Evolutionary conservation across 2,113 vertebrate genomes (phyloP).

Genomic region (Diglossa brunneiventris): DNA sequence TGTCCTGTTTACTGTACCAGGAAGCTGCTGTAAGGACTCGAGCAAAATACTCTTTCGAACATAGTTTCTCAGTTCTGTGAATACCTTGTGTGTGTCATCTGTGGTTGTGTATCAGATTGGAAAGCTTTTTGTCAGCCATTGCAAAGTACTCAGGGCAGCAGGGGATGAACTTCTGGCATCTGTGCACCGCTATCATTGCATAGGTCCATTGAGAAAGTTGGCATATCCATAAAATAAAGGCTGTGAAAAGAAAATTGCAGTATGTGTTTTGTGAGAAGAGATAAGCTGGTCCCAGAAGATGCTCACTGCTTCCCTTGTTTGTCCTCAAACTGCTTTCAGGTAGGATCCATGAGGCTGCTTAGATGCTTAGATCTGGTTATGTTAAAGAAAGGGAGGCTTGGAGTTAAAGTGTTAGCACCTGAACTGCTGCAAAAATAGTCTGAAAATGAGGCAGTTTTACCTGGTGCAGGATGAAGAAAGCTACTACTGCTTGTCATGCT

Average conservation of each 20-base stretch:
- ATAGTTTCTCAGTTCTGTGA: not conserved
- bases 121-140: not conserved
- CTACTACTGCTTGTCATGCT: not conserved
- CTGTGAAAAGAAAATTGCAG: not conserved
- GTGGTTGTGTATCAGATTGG: accelerated
- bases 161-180: not conserved
- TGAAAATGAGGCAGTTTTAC: not conserved
- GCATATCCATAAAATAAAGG: not conserved
- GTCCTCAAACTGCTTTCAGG: not conserved
- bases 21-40: not conserved
- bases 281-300: not conserved
- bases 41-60: not conserved
- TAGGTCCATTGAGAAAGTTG: not conserved
- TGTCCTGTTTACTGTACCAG: not conserved
- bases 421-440: not conserved
- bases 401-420: not conserved
- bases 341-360: not conserved
- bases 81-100: not conserved
- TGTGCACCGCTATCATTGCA: not conserved
- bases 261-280: not conserved
- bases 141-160: not conserved
- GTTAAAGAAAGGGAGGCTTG: not conserved
- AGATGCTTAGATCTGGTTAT: accelerated
- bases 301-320: not conserved
- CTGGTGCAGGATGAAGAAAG: not conserved